Base-by-base conservation (phyloP, 2,113 vertebrate genomes). In the Cariama cristata region DNA sequence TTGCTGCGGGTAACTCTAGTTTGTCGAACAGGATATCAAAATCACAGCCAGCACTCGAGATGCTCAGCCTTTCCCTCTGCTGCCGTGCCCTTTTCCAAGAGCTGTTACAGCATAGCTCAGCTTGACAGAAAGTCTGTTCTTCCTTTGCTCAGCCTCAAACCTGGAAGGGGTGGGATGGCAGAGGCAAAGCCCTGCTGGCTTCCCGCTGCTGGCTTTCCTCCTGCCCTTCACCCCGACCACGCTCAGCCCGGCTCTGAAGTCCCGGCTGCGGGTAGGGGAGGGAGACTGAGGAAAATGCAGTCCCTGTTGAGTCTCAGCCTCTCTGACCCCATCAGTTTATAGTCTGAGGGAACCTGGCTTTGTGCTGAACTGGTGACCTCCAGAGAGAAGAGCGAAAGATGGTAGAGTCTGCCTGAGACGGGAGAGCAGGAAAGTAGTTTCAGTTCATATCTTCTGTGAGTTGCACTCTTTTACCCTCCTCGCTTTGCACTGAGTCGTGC, bases 251-350 rank as follows among this genome's bases (percentile, higher is more conserved):
- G 52, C 27, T 72, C 76, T 44, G 55, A 63, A 9, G 26, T 44
- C 52, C 20, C 52, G 0, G 1, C 40, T 15, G 11, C 0, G 2
- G 30, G 35, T 8, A 42, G 52, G 44, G 84, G 49, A 77, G 86
- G 35, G 45, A 80, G 44, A 38, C 1, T 10, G 64, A 79, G 33
- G 58, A 73, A 92, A 80, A 87, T 8, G 6, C 58, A 53, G 27
- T 22, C 56, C 44, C 69, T 71, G 21, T 47, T 35, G 69, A 20
- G 26, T 59, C 35, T 35, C 47, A 74, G 72, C 59, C 55, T 69
- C 66, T 67, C 56, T 87, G 60, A 83, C 73, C 60, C 49, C 53
- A 16, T 68, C 77, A 60, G 12, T 82, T 90, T 56, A 6, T 16
- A 62, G 77, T 75, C 53, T n/a, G 16, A 93, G 49, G 49, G 44